A percentile compares a stretch with the other conserved stretches of the same genome.
Evolutionary conservation across 2,888 invertebrate genomes (phyloP).

Genomic region (Xanthorhoe spadicearia): DNA sequence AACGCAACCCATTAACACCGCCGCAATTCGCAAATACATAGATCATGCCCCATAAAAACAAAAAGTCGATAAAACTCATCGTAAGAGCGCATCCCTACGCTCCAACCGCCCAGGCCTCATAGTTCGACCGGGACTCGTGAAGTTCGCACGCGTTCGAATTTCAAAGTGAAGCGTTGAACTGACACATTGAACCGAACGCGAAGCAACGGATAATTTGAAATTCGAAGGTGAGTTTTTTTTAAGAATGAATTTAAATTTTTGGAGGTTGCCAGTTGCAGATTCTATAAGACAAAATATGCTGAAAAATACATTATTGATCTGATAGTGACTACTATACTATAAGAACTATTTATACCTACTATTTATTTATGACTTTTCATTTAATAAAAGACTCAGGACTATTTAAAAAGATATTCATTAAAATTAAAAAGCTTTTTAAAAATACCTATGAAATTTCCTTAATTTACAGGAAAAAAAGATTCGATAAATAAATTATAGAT

Average conservation of each 20-base stretch:
- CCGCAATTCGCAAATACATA: constrained; percentile 32
- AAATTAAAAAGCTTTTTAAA: too few species aligned
- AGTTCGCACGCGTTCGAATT: constrained; percentile 57
- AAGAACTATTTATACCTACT: too few species aligned
- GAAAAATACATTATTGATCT: not conserved
- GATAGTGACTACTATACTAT: too few species aligned
- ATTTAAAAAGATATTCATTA: too few species aligned
- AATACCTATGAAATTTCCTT: too few species aligned
- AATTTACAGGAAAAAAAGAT: too few species aligned
- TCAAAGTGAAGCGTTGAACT: constrained; percentile 43
- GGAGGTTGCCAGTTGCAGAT: constrained; percentile 6
- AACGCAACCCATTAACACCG: constrained; percentile 27
- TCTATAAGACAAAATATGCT: not conserved
- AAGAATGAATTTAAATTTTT: not conserved
- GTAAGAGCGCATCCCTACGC: constrained; percentile 40
- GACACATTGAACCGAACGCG: constrained; percentile 45
- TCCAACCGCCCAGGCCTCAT: constrained; percentile 49
- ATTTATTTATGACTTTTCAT: too few species aligned
- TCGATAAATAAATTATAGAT: too few species aligned
- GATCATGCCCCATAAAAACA: constrained; percentile 26
- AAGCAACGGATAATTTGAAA: constrained; percentile 54
- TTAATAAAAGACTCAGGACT: too few species aligned
- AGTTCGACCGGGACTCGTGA: constrained; percentile 58
- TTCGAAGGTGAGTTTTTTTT: constrained; percentile 51
- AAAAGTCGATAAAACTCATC: constrained; percentile 38